Conservation (phyloP, 2,113 vertebrate genomes). For the Anolis sagrei region DNA sequence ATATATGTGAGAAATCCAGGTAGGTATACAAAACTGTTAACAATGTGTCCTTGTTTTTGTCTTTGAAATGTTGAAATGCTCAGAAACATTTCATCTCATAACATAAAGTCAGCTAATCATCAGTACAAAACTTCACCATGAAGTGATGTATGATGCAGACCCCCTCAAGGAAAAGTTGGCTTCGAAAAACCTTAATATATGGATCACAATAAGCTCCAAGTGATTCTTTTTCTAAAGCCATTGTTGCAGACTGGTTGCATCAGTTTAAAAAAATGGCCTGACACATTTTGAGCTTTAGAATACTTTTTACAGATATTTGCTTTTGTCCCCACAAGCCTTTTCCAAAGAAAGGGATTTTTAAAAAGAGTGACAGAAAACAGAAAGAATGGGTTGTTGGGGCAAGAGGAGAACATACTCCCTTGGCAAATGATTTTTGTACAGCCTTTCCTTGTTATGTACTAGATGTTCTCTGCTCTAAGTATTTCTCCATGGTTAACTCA, state of each 20-base stretch:
- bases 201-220: not conserved
- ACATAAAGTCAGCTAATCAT: not conserved
- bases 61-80: not conserved
- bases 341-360: not conserved
- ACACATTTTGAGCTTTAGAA: not conserved
- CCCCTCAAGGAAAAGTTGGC: not conserved
- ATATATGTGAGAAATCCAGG: too few relatives aligned
- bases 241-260: not conserved
- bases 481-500: conserved; percentile 10
- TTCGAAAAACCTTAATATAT: not conserved
- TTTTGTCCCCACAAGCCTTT: not conserved
- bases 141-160: not conserved
- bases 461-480: not conserved
- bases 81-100: not conserved
- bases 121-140: not conserved
- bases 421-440: not conserved
- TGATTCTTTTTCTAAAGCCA: not conserved
- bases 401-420: not conserved
- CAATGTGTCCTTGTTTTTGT: too few relatives aligned
- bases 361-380: not conserved
- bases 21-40: too few relatives aligned
- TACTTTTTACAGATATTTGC: not conserved
- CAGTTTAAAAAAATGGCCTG: not conserved
- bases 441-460: not conserved
- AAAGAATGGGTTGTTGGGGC: not conserved